These are phyloP conservation scores for Apostichopus parvimensis DNA, from an alignment of 35 echinoderm and acorn worm species.

Conservation along the genomic window DNA sequence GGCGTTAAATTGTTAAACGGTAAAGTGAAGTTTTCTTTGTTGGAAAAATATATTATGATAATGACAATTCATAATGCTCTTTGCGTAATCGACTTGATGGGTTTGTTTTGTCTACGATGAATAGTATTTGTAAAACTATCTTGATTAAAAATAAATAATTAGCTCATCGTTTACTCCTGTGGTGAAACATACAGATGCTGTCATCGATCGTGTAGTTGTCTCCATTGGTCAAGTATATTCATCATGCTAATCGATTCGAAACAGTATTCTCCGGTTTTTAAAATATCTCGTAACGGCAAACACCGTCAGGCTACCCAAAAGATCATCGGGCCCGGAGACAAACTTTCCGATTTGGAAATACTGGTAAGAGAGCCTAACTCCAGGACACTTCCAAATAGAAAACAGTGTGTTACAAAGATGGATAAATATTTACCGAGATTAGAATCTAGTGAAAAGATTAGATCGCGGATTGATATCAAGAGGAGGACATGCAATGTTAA, in stretches of 20 bases:
- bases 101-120: too few relatives aligned
- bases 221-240: background rate
- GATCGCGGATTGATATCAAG: constrained; percentile 6
- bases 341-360: background rate
- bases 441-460: background rate
- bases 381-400: background rate
- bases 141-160: too few relatives aligned
- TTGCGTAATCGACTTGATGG: too few relatives aligned
- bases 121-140: too few relatives aligned
- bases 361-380: background rate
- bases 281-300: background rate
- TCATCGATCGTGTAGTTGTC: background rate
- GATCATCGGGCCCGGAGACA: background rate
- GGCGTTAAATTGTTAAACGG: too few relatives aligned
- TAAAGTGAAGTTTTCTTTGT: too few relatives aligned
- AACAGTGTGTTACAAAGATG: background rate
- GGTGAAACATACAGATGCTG: too few relatives aligned
- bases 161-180: too few relatives aligned
- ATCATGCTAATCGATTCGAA: constrained; percentile 18
- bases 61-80: too few relatives aligned
- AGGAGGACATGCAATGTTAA: background rate
- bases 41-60: too few relatives aligned
- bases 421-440: constrained; percentile 31
- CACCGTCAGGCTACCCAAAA: background rate
- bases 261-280: background rate